These are phyloP conservation scores for Stichodactyla helianthus DNA, from an alignment of 64 coral and sea anemone species.

Conservation along the genomic window DNA sequence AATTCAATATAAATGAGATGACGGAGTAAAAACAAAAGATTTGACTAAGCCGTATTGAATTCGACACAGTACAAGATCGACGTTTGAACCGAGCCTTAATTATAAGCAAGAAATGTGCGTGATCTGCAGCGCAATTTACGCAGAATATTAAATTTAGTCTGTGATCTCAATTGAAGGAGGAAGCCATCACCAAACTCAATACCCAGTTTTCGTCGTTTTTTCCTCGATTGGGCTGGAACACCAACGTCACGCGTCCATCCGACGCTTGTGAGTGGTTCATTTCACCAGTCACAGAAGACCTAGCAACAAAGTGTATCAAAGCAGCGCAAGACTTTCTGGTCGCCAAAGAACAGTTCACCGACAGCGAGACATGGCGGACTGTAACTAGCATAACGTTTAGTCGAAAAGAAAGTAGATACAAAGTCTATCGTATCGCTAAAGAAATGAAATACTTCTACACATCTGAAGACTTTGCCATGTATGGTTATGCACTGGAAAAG, in stretches of 20 bases:
- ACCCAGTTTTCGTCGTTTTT: conserved; percentile 11
- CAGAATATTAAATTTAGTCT: neutral
- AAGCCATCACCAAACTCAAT: conserved; percentile 10
- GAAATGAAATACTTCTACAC: conserved; percentile 6
- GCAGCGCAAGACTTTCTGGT: conserved; percentile 3
- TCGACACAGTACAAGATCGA: no score
- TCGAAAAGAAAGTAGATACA: conserved; percentile 17
- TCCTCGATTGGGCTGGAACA: conserved; percentile 7
- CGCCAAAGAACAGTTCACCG: conserved; percentile 23
- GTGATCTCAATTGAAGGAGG: neutral
- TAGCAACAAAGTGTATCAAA: conserved; percentile 5
- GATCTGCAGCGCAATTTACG: neutral
- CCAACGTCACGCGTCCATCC: neutral
- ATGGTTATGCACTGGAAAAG: neutral
- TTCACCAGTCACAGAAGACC: conserved; percentile 14
- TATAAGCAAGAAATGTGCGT: no score
- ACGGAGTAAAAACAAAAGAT: no score
- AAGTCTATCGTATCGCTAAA: neutral
- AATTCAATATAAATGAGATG: no score
- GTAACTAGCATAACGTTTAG: conserved; percentile 15
- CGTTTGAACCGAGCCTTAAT: no score
- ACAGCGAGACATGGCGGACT: conserved; percentile 22
- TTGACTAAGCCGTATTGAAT: no score
- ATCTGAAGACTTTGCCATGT: neutral
- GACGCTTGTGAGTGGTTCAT: neutral